These are phyloP conservation scores for Pangasianodon gigas DNA, from an alignment of 2,113 vertebrate species.

Conservation along the genomic window DNA sequence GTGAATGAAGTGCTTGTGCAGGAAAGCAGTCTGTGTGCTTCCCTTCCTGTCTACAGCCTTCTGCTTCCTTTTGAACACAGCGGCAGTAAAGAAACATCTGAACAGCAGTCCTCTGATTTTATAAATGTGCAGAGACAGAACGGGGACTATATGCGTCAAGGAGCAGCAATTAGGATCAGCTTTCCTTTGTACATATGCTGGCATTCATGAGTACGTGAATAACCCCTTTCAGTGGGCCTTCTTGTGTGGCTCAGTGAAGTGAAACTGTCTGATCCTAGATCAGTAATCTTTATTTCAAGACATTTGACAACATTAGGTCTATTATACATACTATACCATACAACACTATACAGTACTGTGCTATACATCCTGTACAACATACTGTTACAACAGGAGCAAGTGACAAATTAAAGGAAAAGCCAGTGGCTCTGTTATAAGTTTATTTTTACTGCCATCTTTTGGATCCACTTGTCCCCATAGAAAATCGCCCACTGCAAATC, in stretches of 20 bases:
- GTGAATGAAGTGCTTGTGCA: conserved; percentile 41
- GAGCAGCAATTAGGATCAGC: neutral
- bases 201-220: conserved; percentile 5
- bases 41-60: conserved; percentile 63
- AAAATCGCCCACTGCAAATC: neutral
- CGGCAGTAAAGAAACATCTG: conserved; percentile 56
- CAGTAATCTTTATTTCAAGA: neutral
- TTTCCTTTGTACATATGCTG: conserved; percentile 3
- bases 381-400: neutral
- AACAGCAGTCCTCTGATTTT: neutral
- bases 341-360: neutral
- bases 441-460: neutral
- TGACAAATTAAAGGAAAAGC: neutral
- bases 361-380: neutral
- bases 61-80: conserved; percentile 65
- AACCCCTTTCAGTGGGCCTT: conserved; percentile 4
- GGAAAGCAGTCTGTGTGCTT: conserved; percentile 62
- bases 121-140: neutral
- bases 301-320: neutral
- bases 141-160: neutral
- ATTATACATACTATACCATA: neutral
- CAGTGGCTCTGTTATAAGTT: neutral
- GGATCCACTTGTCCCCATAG: neutral
- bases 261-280: neutral
- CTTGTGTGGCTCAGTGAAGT: neutral